Evolutionary conservation across 2,113 vertebrate species (phyloP), one percentile per base, ranked within the genome.

Genomic region (Colossoma macropomum): DNA sequence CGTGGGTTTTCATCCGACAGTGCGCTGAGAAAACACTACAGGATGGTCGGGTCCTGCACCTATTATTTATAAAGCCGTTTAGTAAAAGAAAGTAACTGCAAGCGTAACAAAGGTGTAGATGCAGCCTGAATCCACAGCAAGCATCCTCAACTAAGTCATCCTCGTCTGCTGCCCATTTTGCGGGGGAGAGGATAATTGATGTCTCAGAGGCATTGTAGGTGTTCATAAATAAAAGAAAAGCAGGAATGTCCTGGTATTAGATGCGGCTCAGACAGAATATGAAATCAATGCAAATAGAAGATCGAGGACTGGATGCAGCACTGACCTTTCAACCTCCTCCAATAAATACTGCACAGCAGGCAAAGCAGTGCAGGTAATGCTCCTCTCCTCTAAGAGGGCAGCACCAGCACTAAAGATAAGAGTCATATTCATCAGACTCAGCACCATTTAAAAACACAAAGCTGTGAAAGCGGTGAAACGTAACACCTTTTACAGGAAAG

Each of bases 231-330:
- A 85, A 83, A 85, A 83, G 68, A 87, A 77, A 70, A 66, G 62
- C 23, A 59, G 75, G 50, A 69, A 70, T 54, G 71, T 23, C 48
- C 23, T 69, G 77, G 69, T 80, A 84, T 81, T 84, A 79, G 74
- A 81, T 72, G 52, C 77, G 50, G 32, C 77, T 48, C 27, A 34
- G 52, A 80, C 77, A 69, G 86, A 87, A 87, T 87, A 83, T 80
- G 76, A 87, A 87, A 85, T 85, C 84, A 77, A 81, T 87, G 86
- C 81, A 83, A 83, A 87, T 78, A 83, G 73, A 74, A 50, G 77
- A 75, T 71, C 19, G 65, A 68, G 62, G 63, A 41, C 66, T 76
- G 77, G 79, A 86, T 76, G 70, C 60, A 25, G 81, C 10, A 6
- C 56, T 87, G 86, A 80, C 81, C 84, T 80, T 83, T 83, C 81